Base-by-base conservation (phyloP, 2,113 vertebrate genomes). In the Neotoma lepida region DNA sequence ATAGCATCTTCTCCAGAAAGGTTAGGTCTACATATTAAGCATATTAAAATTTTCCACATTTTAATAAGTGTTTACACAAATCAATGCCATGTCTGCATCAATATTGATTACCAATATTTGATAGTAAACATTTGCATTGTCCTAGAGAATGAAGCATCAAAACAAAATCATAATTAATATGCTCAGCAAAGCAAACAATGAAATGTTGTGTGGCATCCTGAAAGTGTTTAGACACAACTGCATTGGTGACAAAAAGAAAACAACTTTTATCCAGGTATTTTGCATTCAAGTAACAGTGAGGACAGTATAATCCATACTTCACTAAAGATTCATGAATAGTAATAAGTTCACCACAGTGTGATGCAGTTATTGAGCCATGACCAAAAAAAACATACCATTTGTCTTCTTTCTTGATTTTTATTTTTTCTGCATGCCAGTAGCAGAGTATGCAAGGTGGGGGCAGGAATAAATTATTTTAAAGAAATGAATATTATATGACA, bases 371-470 rank as follows among this genome's bases (percentile, higher is more conserved):
- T 93, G 63, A 88, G 88, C 94, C 81, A 49, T 76, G n/a, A 86
- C 85, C 77, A 80, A 96, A 95, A 84, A 39, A 56, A 78, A 49
- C 7, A 2, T 71, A 81, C 85, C 66, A 22, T 24, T 61, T 81
- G 96, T 82, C 54, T 85, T 80, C 78, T 87, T 54, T 87, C 54
- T 54, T 93, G 85, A 94, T 73, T 97, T 96, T 88, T 92, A 89
- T 95, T 92, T 88, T 86, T 92, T 90, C 49, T 56, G 33, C 17
- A 28, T 74, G 22, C 78, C 93, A 30, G 90, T 44, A 89, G 90
- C 54, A 94, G 80, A 61, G 41, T 58, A 61, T 78, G n/a, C 8
- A 58, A 64, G 26, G 20, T 56, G 39, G 18, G 70, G 49, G 6
- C 84, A 82, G 86, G n/a, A 88, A 87, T 88, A 74, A 74, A 88